Percentiles rank a stretch among this genome's conserved stretches.
These are phyloP conservation scores for Sebastes itinus DNA, from an alignment of 2,797 vertebrate genomes.

Conservation along the genomic window DNA sequence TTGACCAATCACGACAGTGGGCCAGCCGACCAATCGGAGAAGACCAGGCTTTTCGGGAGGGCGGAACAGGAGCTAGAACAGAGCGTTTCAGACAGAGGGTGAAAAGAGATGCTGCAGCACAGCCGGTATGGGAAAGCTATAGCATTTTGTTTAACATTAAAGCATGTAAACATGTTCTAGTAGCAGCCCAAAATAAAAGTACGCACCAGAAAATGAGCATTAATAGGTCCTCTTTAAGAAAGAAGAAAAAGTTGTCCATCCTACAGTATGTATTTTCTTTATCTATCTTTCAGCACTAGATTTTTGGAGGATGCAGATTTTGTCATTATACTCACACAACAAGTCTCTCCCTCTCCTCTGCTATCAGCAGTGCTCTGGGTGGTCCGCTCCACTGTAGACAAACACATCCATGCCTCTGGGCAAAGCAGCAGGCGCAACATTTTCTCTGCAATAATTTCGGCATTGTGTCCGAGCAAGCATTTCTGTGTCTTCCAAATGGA, in stretches of 20 bases:
- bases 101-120: too few relatives aligned
- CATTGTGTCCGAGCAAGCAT: constrained; percentile 54
- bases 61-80: fast-evolving
- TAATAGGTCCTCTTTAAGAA: neutral
- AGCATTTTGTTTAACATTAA: too few relatives aligned
- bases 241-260: neutral
- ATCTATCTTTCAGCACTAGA: neutral
- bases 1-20: too few relatives aligned
- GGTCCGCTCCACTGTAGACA: constrained; percentile 47
- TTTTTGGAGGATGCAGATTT: constrained; percentile 4
- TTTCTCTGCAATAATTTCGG: constrained; percentile 55
- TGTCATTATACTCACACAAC: neutral
- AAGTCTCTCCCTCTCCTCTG: neutral
- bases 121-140: too few relatives aligned
- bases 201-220: too few relatives aligned
- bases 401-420: constrained; percentile 57
- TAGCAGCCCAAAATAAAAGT: too few relatives aligned
- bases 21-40: too few relatives aligned
- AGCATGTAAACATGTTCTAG: too few relatives aligned
- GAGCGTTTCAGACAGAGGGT: too few relatives aligned
- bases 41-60: too few relatives aligned
- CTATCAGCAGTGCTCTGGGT: constrained; percentile 26
- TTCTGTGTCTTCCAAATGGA: constrained; percentile 51
- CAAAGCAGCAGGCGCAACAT: constrained; percentile 51
- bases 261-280: neutral